Evolutionary conservation across 2,888 invertebrate genomes (phyloP).

Genomic region (Cecidostiba fungosa): DNA sequence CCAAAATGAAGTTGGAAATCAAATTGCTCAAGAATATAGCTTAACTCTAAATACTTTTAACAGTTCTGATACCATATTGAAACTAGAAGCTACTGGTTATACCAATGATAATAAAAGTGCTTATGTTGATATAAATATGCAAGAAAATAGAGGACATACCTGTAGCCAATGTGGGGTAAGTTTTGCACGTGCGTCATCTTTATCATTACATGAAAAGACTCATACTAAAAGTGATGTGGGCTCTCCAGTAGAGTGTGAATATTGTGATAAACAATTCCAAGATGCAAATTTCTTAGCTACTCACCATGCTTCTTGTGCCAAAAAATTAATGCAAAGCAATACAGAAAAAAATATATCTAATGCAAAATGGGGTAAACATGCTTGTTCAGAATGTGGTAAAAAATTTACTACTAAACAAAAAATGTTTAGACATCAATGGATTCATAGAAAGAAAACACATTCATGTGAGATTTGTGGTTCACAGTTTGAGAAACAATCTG

Average conservation of each 20-base stretch:
- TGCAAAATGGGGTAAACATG: slow-evolving; percentile 78
- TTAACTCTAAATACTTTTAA: slow-evolving; percentile 66
- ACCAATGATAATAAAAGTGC: slow-evolving; percentile 64
- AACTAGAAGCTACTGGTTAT: slow-evolving; percentile 69
- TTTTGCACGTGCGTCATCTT: slow-evolving; percentile 79
- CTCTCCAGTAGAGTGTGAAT: slow-evolving; percentile 79
- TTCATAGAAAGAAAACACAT: slow-evolving; percentile 80
- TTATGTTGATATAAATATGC: slow-evolving; percentile 68
- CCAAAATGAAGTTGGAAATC: slow-evolving; percentile 67
- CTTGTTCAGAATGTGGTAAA: slow-evolving; percentile 79
- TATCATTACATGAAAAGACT: slow-evolving; percentile 78
- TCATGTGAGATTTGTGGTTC: slow-evolving; percentile 79
- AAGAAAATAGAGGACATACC: slow-evolving; percentile 75
- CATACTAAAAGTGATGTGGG: slow-evolving; percentile 70
- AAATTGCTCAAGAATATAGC: slow-evolving; percentile 69
- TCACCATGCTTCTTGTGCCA: slow-evolving; percentile 78
- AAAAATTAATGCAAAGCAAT: slow-evolving; percentile 73
- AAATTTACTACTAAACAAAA: slow-evolving; percentile 81
- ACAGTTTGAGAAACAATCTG: slow-evolving; percentile 78
- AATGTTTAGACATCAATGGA: slow-evolving; percentile 81
- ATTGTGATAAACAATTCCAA: slow-evolving; percentile 81
- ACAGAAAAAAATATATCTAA: slow-evolving; percentile 70
- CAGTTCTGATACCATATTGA: slow-evolving; percentile 70
- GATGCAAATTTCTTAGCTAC: slow-evolving; percentile 78
- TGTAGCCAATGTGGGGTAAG: slow-evolving; percentile 79